These are phyloP conservation scores for Hycleus cichorii DNA, from an alignment of 1,140 invertebrate genomes.

Conservation along the genomic window DNA sequence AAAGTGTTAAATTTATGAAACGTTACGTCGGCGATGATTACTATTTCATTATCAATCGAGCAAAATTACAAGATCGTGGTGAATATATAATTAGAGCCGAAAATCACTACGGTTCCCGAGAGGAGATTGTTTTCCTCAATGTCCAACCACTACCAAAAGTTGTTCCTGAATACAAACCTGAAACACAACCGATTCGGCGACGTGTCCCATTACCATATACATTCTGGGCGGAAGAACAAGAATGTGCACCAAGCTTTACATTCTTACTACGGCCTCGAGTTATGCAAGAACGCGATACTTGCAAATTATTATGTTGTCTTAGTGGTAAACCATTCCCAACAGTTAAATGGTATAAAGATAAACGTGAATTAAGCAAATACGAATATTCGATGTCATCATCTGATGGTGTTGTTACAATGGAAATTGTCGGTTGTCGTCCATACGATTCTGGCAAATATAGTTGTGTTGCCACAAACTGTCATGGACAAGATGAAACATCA, in stretches of 20 bases:
- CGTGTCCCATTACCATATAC: conserved; percentile 76
- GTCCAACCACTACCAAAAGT: conserved; percentile 87
- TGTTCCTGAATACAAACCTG: conserved; percentile 68
- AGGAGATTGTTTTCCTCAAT: conserved; percentile 95
- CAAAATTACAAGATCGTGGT: conserved; percentile 90
- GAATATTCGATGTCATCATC: conserved; percentile 83
- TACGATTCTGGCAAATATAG: conserved; percentile 94
- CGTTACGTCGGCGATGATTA: conserved; percentile 93
- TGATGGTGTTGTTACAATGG: conserved; percentile 92
- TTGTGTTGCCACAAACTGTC: conserved; percentile 84
- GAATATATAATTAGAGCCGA: conserved; percentile 96
- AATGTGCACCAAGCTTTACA: conserved; percentile 88
- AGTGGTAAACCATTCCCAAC: conserved; percentile 89
- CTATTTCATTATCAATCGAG: conserved; percentile 94
- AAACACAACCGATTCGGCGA: conserved; percentile 62
- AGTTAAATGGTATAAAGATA: conserved; percentile 90
- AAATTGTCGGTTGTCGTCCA: conserved; percentile 90
- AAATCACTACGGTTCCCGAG: conserved; percentile 93
- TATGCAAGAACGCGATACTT: conserved; percentile 90
- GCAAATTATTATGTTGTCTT: conserved; percentile 95
- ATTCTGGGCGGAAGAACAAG: conserved; percentile 82
- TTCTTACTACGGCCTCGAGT: conserved; percentile 95
- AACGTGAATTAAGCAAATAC: conserved; percentile 79
- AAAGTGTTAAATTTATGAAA: conserved; percentile 99
- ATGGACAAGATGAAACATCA: conserved; percentile 89